Base-by-base conservation (phyloP, 2,888 invertebrate species). In the Spisula solida region DNA sequence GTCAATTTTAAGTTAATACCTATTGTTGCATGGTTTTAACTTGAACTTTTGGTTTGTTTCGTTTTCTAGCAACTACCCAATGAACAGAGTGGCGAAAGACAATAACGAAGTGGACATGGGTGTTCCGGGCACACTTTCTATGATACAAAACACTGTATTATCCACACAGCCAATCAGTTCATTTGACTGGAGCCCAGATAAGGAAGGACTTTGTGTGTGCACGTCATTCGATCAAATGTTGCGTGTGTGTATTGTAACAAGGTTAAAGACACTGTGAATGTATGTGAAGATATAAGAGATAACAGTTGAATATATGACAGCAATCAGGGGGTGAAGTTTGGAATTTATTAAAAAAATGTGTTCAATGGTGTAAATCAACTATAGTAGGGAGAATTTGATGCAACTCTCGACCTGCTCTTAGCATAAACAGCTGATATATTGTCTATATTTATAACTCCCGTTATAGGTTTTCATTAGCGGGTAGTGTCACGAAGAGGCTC, bases 181-280 rank as follows among this genome's bases (percentile, higher is more conserved):
- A 16, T 98, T 98, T 93, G 98, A 99, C 95, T 99, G 99, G 99
- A 98, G 98, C 96, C 97, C 98, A 0, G 99, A 99, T 96, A 99
- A 99, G 96, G 97, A 97, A 79, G 99, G 99, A 0, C 97, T 99
- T 4, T 98, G 98, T 10, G 98, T 99, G 0, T 98, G 98, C 95
- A 98, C 98, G 0, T 97, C 99, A 0, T 99, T 99, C 96, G 99
- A 99, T 97, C 99, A 99, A 97, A 98, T 98, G 87, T 97, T 99
- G 8, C 97, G 99, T 60, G 98, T 99, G 5, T 96, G 99, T 51
- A 98, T 99, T 91, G 98, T 98, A 14, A 99, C 99, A 0, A 99
- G 98, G 97, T 97, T 99, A 16, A 94, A 94, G 87, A 92, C 92
- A 60, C 84, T 95, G n/a, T 95, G 92, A 93, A 82, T 75, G 6